Evolutionary conservation across 2,113 vertebrate species (phyloP).

Genomic region (Lasiurus cinereus): DNA sequence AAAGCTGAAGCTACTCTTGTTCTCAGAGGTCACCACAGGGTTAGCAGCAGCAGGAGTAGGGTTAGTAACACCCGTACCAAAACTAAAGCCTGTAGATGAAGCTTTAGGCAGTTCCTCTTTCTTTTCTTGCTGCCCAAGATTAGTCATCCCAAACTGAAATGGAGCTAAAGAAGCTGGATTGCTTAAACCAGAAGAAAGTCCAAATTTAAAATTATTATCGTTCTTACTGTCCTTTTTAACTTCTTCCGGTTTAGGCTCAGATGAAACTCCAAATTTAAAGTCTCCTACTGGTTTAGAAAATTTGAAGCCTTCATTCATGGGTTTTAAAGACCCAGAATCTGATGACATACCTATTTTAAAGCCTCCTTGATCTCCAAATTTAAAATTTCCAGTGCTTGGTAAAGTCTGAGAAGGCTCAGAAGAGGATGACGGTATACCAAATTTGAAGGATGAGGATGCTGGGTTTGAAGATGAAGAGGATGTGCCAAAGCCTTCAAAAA

Average conservation of each 20-base stretch:
- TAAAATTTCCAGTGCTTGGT: conserved; percentile 88
- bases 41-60: conserved; percentile 78
- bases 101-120: conserved; percentile 84
- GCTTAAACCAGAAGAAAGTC: conserved; percentile 83
- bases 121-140: conserved; percentile 87
- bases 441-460: conserved; percentile 86
- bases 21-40: conserved; percentile 81
- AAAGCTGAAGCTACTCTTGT: conserved; percentile 88
- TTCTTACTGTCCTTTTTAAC: conserved; percentile 88
- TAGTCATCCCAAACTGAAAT: conserved; percentile 87
- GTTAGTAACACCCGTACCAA: conserved; percentile 87
- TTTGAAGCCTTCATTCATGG: conserved; percentile 85
- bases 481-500: conserved; percentile 86
- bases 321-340: conserved; percentile 80
- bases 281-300: conserved; percentile 84
- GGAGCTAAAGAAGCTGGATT: conserved; percentile 79
- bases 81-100: conserved; percentile 87
- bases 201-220: conserved; percentile 90
- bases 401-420: conserved; percentile 85
- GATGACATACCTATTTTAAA: conserved; percentile 89
- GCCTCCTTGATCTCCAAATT: conserved; percentile 90
- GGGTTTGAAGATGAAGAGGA: conserved; percentile 81
- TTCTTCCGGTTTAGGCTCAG: conserved; percentile 87
- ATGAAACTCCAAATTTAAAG: conserved; percentile 88
- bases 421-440: conserved; percentile 87